Percentiles rank a stretch among this genome's conserved stretches.
Evolutionary conservation across 2,113 vertebrate species (phyloP).

Genomic region (Pleuronectes platessa): DNA sequence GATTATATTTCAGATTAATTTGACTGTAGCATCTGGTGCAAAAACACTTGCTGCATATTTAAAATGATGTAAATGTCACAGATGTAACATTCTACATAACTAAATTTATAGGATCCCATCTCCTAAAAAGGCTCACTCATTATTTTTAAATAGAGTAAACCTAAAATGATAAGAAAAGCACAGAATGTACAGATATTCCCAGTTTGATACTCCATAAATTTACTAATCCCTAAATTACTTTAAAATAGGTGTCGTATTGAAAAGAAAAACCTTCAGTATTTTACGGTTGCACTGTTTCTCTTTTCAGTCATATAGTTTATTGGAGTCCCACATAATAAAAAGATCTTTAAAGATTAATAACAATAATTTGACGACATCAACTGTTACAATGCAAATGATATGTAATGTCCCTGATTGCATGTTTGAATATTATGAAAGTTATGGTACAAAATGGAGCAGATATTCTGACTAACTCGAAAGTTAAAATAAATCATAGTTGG

Average conservation of each 20-base stretch:
- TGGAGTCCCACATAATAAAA: neutral
- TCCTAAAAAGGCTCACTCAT: neutral
- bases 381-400: conserved; percentile 3
- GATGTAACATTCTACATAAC: no score
- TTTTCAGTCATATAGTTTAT: conserved; percentile 7
- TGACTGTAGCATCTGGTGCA: neutral
- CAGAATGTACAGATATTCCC: conserved; percentile 8
- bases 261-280: neutral
- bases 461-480: neutral
- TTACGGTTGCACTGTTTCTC: conserved; percentile 15
- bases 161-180: neutral
- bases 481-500: neutral
- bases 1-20: neutral
- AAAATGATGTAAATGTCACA: neutral
- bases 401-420: conserved; percentile 52
- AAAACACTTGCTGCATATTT: neutral
- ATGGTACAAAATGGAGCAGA: neutral
- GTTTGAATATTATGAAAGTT: conserved; percentile 12
- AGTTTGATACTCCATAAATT: neutral
- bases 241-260: conserved; percentile 17
- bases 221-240: conserved; percentile 20
- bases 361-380: conserved; percentile 8
- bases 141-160: no score
- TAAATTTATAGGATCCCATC: no score
- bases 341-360: neutral